Base-by-base conservation (phyloP, 2,888 invertebrate species). In the Apamea epomidion region DNA sequence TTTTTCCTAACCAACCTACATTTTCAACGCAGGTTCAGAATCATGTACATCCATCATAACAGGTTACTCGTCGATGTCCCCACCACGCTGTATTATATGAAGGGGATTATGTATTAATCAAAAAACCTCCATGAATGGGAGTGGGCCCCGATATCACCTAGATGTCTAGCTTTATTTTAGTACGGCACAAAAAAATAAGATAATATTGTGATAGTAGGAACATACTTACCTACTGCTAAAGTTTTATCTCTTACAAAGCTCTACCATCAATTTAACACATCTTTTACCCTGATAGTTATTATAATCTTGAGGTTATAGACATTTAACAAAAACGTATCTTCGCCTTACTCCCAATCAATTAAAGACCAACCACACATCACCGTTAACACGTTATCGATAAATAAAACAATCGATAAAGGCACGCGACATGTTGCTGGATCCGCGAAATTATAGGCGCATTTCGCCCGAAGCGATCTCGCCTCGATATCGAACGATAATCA, bases 401-500 rank as follows among this genome's bases (percentile, higher is more conserved):
- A 89, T 87, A 83, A 88, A 87, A 86, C 77, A 84, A 83, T 87
- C 88, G 79, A 80, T 80, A 91, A 80, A 67, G 84, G 84, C 88
- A 87, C 90, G 84, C 82, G 91, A 87, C 90, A 88, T 79, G 84
- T 72, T 29, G 67, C 60, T 69, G 84, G 74, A 81, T 81, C 68
- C 64, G 84, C 87, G 68, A 91, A 91, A 91, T 90, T 90, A 88
- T 88, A 86, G 86, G 81, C 80, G 80, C 76, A 87, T 87, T 88
- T 82, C 85, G 88, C 91, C 84, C 76, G 85, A 58, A 85, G 91
- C 91, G 88, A 87, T 87, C 83, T 85, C 65, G 68, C 71, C 78
- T 86, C 81, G 87, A 86, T 91, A 91, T 91, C 89, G 86, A 54
- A 80, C 83, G 81, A 85, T 90, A 89, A 91, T 91, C 90, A 91